phyloP scores from a whole-genome alignment of 2,113 vertebrate species.

The Phainopepla nitens region DNA sequence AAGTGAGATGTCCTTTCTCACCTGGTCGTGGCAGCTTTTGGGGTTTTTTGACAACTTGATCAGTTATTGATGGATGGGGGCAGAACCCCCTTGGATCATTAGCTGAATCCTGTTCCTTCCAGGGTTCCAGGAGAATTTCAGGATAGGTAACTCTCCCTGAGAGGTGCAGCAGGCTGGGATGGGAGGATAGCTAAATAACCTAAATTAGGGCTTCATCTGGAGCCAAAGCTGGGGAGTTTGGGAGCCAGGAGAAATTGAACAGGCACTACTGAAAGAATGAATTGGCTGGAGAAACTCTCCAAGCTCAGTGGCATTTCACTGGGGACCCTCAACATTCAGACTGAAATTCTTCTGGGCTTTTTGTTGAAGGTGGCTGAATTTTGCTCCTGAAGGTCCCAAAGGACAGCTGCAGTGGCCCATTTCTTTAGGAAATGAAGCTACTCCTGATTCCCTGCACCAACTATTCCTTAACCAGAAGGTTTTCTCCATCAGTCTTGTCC shows the following conservation, averaged over 20 bases:
- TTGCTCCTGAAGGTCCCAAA: neutral
- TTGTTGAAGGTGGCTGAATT: neutral
- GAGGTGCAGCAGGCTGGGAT: neutral
- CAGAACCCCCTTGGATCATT: rapidly evolving
- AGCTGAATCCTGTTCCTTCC: neutral
- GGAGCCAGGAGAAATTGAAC: neutral
- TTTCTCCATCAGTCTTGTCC: neutral
- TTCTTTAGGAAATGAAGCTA: neutral
- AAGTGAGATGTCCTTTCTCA: neutral
- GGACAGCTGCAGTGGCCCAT: neutral
- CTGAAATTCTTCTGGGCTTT: neutral
- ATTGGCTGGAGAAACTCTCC: neutral
- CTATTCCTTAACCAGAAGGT: neutral
- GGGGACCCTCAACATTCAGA: neutral
- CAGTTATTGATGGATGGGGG: neutral
- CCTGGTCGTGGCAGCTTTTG: neutral
- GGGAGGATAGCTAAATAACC: neutral
- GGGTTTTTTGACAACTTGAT: neutral
- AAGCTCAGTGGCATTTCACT: neutral
- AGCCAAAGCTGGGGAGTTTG: neutral
- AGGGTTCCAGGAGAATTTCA: neutral
- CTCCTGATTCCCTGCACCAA: neutral
- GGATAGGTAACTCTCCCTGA: neutral
- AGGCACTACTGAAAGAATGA: neutral
- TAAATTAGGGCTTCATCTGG: neutral